A percentile compares a stretch with the other conserved stretches of the same genome.
phyloP scores from a whole-genome alignment of 2,113 vertebrate genomes.

The Semicossyphus pulcher region DNA sequence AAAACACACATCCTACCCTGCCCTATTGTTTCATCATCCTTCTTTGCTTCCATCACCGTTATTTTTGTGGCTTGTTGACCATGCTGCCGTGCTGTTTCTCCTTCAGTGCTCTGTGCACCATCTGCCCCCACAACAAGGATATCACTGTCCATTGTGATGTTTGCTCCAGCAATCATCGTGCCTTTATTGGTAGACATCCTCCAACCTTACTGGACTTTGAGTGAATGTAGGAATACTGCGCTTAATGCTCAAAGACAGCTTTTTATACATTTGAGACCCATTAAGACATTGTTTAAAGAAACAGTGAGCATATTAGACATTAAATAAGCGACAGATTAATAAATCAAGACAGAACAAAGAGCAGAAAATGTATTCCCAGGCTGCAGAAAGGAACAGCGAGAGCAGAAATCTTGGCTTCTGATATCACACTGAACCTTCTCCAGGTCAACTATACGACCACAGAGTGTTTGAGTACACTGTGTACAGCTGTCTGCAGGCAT shows the following conservation, averaged over 20 bases:
- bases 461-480: conserved; percentile 47
- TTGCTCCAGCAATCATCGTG: not conserved
- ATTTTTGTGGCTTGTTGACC: no score
- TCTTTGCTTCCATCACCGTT: no score
- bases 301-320: not conserved
- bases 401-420: conserved; percentile 18
- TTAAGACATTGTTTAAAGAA: not conserved
- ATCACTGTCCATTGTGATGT: not conserved
- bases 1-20: no score
- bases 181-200: not conserved
- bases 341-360: not conserved
- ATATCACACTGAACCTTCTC: conserved; percentile 18
- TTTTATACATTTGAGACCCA: not conserved
- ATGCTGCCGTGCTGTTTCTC: no score
- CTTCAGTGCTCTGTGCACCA: not conserved
- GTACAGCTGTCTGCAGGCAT: conserved; percentile 57
- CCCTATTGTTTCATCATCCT: no score
- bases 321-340: not conserved
- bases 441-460: conserved; percentile 34
- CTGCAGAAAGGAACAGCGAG: not conserved
- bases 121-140: no score
- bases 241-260: not conserved
- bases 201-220: not conserved
- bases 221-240: not conserved
- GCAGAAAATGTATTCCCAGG: not conserved